Conservation (phyloP, 2,888 invertebrate genomes). For the Erpobdella octoculata region DNA sequence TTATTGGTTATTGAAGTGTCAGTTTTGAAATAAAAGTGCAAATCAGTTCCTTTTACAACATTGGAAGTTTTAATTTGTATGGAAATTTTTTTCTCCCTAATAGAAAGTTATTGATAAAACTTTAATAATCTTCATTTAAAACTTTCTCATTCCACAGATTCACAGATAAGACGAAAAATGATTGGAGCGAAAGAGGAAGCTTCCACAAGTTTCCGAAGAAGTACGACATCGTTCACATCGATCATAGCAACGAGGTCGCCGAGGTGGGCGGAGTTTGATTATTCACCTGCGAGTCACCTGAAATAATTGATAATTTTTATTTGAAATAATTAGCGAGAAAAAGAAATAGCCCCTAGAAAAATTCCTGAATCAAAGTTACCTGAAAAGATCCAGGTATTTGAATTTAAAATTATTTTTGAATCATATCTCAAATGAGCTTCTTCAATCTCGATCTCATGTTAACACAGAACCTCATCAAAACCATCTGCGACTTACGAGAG, state of each 20-base stretch:
- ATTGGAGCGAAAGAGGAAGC: constrained; percentile 48
- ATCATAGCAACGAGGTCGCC: not conserved
- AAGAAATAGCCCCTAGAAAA: constrained; percentile 36
- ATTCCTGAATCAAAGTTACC: constrained; percentile 50
- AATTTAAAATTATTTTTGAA: not conserved
- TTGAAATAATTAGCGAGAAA: not conserved
- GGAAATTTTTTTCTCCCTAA: too few species aligned
- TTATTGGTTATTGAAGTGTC: not conserved
- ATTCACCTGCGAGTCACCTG: too few species aligned
- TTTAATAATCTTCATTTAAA: too few species aligned
- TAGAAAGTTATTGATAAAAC: too few species aligned
- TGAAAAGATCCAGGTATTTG: constrained; percentile 43
- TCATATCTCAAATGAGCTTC: not conserved
- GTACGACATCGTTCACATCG: constrained; percentile 51
- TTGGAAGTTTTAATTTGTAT: too few species aligned
- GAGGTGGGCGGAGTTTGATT: not conserved
- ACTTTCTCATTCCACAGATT: constrained; percentile 45
- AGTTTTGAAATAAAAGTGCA: too few species aligned
- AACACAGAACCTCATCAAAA: constrained; percentile 48
- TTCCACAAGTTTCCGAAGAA: constrained; percentile 54
- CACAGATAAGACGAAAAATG: constrained; percentile 54
- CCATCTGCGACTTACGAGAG: constrained; percentile 54
- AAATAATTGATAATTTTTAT: not conserved
- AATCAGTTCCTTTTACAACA: too few species aligned
- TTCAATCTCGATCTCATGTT: not conserved